Evolutionary conservation across 2,797 vertebrate species (phyloP).

Genomic region (Rhinatrema bivittatum): DNA sequence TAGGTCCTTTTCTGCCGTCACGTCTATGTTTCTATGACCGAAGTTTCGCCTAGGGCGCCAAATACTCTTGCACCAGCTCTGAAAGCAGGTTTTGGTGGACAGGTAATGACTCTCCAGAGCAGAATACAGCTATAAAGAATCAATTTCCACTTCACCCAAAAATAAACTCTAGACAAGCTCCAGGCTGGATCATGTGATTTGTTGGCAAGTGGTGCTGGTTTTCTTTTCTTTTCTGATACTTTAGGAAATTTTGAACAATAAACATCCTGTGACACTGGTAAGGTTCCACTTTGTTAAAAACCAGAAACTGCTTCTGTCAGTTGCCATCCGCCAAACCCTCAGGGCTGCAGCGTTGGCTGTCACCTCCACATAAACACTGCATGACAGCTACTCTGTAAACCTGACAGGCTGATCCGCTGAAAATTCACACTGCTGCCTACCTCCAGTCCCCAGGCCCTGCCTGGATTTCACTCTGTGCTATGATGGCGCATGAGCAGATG

Average conservation of each 20-base stretch:
- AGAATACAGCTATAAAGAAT: too few relatives aligned
- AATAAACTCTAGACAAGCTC: too few relatives aligned
- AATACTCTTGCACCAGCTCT: too few relatives aligned
- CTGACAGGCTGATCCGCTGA: constrained; percentile 75
- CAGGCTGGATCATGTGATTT: constrained; percentile 19
- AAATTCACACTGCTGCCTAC: constrained; percentile 60
- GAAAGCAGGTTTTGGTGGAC: too few relatives aligned
- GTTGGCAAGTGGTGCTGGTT: constrained; percentile 33
- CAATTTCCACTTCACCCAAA: too few relatives aligned
- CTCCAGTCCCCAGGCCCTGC: too few relatives aligned
- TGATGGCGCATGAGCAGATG: too few relatives aligned
- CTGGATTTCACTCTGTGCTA: too few relatives aligned
- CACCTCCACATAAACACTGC: constrained; percentile 68
- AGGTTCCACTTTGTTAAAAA: constrained; percentile 69
- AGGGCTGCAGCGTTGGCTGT: constrained; percentile 66
- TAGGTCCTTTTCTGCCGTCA: too few relatives aligned
- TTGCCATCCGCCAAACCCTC: constrained; percentile 67
- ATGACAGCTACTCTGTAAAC: constrained; percentile 64
- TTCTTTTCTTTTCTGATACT: constrained; percentile 51
- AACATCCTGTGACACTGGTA: constrained; percentile 62
- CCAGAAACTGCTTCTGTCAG: constrained; percentile 74
- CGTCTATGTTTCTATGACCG: too few relatives aligned
- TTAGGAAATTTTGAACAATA: constrained; percentile 62
- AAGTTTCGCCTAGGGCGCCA: too few relatives aligned
- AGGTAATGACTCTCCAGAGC: too few relatives aligned